Percentiles rank a stretch among this genome's conserved stretches.
Conservation (phyloP, 2,113 vertebrate species). For the Tylochromis polylepis region DNA sequence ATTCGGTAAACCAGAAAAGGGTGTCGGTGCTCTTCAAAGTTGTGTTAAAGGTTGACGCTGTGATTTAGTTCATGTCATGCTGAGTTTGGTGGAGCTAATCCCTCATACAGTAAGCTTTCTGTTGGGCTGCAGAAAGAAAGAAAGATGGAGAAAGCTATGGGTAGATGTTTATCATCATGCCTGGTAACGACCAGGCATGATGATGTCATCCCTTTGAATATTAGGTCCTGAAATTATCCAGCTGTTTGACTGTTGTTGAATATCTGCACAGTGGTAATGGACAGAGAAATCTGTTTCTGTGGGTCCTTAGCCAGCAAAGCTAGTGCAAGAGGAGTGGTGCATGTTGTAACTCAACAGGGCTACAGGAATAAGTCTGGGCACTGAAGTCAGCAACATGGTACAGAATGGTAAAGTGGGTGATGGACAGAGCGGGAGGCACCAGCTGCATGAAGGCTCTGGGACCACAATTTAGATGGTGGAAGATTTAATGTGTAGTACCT, state of each 20-base stretch:
- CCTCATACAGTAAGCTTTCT: slow-evolving; percentile 8
- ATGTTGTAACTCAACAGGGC: slow-evolving; percentile 39
- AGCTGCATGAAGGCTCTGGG: neutral
- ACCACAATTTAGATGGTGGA: neutral
- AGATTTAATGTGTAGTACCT: neutral
- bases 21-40: slow-evolving; percentile 47
- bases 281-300: slow-evolving; percentile 16
- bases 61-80: slow-evolving; percentile 25
- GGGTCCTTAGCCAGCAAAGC: neutral
- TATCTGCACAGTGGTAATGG: slow-evolving; percentile 17
- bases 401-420: neutral
- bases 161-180: slow-evolving; percentile 1
- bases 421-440: neutral
- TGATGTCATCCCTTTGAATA: neutral
- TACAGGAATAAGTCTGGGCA: neutral
- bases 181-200: neutral
- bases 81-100: slow-evolving; percentile 36
- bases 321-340: slow-evolving; percentile 10
- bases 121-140: neutral
- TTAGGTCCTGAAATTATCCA: neutral
- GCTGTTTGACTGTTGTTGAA: slow-evolving; percentile 10
- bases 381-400: slow-evolving; percentile 7
- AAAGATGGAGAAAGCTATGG: slow-evolving; percentile 3
- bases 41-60: slow-evolving; percentile 39
- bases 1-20: slow-evolving; percentile 18